A percentile compares a stretch with the other conserved stretches of the same genome.
Evolutionary conservation across 2,888 invertebrate genomes (phyloP).

Genomic region (Gymnosoma rotundatum): DNA sequence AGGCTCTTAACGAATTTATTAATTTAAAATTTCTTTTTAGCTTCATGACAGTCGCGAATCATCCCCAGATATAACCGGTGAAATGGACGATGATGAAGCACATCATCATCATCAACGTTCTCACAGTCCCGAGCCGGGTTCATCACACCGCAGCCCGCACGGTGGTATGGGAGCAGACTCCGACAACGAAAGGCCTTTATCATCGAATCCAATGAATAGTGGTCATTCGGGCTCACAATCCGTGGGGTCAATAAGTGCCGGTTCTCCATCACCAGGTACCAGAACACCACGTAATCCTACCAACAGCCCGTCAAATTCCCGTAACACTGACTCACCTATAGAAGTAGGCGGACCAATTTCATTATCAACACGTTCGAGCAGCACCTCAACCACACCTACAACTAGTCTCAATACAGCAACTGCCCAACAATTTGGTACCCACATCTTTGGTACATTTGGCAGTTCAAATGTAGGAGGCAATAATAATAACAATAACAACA

Average conservation of each 20-base stretch:
- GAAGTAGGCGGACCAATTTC: slow-evolving; percentile 82
- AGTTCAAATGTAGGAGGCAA: slow-evolving; percentile 75
- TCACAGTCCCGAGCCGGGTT: slow-evolving; percentile 79
- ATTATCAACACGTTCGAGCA: slow-evolving; percentile 77
- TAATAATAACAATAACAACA: slow-evolving; percentile 31
- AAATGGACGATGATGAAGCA: slow-evolving; percentile 81
- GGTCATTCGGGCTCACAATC: slow-evolving; percentile 82
- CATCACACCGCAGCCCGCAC: slow-evolving; percentile 77
- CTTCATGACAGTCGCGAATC: slow-evolving; percentile 82
- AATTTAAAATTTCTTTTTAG: slow-evolving; percentile 68
- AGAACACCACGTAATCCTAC: slow-evolving; percentile 80
- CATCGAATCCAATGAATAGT: slow-evolving; percentile 80
- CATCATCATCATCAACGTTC: slow-evolving; percentile 77
- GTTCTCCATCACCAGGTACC: slow-evolving; percentile 81
- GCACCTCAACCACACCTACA: slow-evolving; percentile 75
- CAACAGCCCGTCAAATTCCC: slow-evolving; percentile 84
- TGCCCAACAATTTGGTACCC: slow-evolving; percentile 84
- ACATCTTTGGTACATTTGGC: slow-evolving; percentile 86
- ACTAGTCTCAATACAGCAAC: slow-evolving; percentile 83
- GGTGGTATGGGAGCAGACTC: slow-evolving; percentile 77
- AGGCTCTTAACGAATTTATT: no score
- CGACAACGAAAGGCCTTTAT: slow-evolving; percentile 81
- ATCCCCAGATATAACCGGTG: slow-evolving; percentile 82
- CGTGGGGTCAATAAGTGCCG: slow-evolving; percentile 83
- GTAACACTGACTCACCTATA: slow-evolving; percentile 85